These are phyloP conservation scores for Cetoscarus ocellatus DNA, from an alignment of 2,797 vertebrate genomes.

Conservation along the genomic window DNA sequence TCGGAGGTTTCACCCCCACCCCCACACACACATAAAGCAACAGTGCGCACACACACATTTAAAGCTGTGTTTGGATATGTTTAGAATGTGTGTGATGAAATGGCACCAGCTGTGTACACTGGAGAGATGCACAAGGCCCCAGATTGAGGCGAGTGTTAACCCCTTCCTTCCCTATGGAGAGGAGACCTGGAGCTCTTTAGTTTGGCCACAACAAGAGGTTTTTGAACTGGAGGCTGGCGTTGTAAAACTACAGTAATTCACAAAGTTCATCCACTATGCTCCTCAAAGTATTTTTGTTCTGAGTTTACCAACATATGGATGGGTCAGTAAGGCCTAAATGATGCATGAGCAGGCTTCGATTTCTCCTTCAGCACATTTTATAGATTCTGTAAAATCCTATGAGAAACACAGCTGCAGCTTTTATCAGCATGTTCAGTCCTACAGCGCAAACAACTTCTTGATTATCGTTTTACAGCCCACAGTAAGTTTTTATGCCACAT, in stretches of 20 bases:
- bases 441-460: conserved; percentile 22
- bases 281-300: conserved; percentile 57
- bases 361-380: conserved; percentile 52
- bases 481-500: conserved; percentile 32
- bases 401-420: conserved; percentile 54
- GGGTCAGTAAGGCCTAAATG: conserved; percentile 37
- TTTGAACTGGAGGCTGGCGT: conserved; percentile 31
- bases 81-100: conserved; percentile 86
- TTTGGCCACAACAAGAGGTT: conserved; percentile 49
- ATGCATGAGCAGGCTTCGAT: conserved; percentile 53
- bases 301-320: conserved; percentile 50
- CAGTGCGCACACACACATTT: conserved; percentile 31
- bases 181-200: conserved; percentile 32
- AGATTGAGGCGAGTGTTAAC: conserved; percentile 77
- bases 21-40: conserved; percentile 11
- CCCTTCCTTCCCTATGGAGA: conserved; percentile 66
- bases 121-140: conserved; percentile 75
- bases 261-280: conserved; percentile 24
- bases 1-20: conserved; percentile 55
- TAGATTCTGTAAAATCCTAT: conserved; percentile 51
- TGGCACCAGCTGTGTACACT: conserved; percentile 88
- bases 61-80: conserved; percentile 85
- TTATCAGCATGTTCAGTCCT: conserved; percentile 34
- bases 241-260: conserved; percentile 63
- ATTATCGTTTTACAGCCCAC: conserved; percentile 42